Conservation (phyloP, 1,140 invertebrate species). For the Eciton burchellii region DNA sequence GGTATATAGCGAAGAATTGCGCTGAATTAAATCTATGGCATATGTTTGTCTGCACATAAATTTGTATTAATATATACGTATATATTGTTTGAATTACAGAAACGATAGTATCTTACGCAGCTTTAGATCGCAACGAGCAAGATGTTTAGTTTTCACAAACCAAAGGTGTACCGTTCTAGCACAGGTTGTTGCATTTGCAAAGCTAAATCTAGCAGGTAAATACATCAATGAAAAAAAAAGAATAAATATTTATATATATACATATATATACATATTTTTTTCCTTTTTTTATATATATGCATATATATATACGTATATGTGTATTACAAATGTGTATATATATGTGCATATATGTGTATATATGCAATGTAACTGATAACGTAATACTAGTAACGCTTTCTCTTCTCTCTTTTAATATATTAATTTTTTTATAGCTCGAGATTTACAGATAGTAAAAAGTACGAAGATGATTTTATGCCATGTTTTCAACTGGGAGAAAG, state of each 20-base stretch:
- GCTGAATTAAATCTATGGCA: background rate
- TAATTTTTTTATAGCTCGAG: conserved; percentile 87
- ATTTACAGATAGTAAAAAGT: conserved; percentile 95
- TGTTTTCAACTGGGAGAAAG: conserved; percentile 93
- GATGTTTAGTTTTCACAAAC: conserved; percentile 96
- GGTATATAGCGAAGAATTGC: too few relatives aligned
- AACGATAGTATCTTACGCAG: conserved; percentile 55
- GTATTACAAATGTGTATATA: background rate
- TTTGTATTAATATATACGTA: conserved; percentile 16
- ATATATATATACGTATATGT: background rate
- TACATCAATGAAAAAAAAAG: background rate
- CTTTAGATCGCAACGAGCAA: conserved; percentile 73
- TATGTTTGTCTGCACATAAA: too few relatives aligned
- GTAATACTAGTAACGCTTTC: too few relatives aligned
- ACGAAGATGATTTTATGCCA: conserved; percentile 93
- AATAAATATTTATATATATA: too few relatives aligned
- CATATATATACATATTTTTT: background rate
- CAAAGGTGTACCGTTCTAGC: conserved; percentile 94
- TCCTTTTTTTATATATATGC: too few relatives aligned
- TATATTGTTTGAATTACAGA: conserved; percentile 66
- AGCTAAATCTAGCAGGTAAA: conserved; percentile 93
- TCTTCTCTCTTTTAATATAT: too few relatives aligned
- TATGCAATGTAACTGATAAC: too few relatives aligned
- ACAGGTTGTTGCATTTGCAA: conserved; percentile 95
- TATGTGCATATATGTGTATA: too few relatives aligned